phyloP scores from a whole-genome alignment of 30 jellyfish, hydroid and myxozoan species.

The Turritopsis dohrnii region DNA sequence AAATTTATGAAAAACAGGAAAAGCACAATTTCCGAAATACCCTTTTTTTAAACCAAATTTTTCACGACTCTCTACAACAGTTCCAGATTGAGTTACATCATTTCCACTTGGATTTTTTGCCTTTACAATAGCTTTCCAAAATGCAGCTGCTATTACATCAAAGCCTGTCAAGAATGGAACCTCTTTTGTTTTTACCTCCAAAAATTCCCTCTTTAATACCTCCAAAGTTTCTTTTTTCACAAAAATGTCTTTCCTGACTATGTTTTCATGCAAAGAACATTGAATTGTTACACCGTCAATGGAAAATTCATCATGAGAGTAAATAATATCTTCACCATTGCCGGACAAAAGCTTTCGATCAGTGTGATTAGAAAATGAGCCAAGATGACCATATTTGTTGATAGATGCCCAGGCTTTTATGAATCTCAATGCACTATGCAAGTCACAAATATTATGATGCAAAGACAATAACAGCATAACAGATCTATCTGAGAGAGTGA shows the following conservation, averaged over 20 bases:
- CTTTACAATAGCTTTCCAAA: not conserved
- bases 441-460: conserved; percentile 1
- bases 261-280: not conserved
- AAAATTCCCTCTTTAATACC: not conserved
- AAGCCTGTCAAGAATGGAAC: not conserved
- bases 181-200: not conserved
- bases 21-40: not conserved
- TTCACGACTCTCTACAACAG: not conserved
- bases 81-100: not conserved
- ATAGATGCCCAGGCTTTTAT: not conserved
- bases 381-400: not conserved
- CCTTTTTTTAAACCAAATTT: not conserved
- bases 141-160: not conserved
- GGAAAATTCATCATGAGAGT: not conserved
- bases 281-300: too few species aligned
- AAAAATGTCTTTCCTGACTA: not conserved
- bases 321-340: not conserved
- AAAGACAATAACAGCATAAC: not conserved
- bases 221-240: not conserved
- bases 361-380: not conserved
- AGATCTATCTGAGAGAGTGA: not conserved
- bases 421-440: conserved; percentile 1
- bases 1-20: not conserved
- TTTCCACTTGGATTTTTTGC: not conserved
- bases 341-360: not conserved